Percentiles rank a stretch among this genome's conserved stretches.
Evolutionary conservation across 2,888 invertebrate species (phyloP).

Genomic region (Synanthedon myopaeformis): DNA sequence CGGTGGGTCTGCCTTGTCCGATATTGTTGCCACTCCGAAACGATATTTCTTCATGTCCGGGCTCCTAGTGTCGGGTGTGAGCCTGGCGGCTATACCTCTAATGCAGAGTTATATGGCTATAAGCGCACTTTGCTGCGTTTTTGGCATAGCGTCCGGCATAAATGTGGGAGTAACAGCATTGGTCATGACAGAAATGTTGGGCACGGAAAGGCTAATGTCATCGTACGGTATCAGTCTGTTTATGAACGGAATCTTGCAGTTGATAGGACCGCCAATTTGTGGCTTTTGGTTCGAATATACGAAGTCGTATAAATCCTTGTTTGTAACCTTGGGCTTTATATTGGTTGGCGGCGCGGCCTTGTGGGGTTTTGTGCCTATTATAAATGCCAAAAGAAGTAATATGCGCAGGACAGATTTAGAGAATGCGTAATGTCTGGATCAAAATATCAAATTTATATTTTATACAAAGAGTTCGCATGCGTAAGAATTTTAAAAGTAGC

Average conservation of each 20-base stretch:
- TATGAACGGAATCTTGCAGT: conserved; percentile 84
- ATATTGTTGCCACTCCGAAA: conserved; percentile 80
- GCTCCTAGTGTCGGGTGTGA: conserved; percentile 80
- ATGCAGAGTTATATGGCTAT: conserved; percentile 74
- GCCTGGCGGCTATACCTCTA: conserved; percentile 78
- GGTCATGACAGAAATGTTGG: conserved; percentile 89
- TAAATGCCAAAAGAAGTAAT: conserved; percentile 53
- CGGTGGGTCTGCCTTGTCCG: conserved; percentile 87
- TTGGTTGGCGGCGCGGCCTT: conserved; percentile 78
- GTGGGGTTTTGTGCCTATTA: conserved; percentile 82
- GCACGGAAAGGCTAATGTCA: conserved; percentile 85
- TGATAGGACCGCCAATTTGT: conserved; percentile 87
- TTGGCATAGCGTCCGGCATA: conserved; percentile 85
- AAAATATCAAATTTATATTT: background rate
- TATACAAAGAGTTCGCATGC: too few species aligned
- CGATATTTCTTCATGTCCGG: conserved; percentile 87
- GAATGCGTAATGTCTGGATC: conserved; percentile 24
- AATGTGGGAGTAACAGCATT: conserved; percentile 90
- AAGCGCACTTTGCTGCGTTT: conserved; percentile 78
- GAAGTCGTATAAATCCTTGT: conserved; percentile 77
- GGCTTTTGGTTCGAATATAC: conserved; percentile 77
- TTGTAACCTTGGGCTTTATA: conserved; percentile 79
- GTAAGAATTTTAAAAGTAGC: too few species aligned
- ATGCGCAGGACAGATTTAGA: conserved; percentile 15
- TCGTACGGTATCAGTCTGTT: conserved; percentile 89